These are phyloP conservation scores for Poeciliopsis occidentalis DNA, from an alignment of 2,113 vertebrate species.

Conservation along the genomic window DNA sequence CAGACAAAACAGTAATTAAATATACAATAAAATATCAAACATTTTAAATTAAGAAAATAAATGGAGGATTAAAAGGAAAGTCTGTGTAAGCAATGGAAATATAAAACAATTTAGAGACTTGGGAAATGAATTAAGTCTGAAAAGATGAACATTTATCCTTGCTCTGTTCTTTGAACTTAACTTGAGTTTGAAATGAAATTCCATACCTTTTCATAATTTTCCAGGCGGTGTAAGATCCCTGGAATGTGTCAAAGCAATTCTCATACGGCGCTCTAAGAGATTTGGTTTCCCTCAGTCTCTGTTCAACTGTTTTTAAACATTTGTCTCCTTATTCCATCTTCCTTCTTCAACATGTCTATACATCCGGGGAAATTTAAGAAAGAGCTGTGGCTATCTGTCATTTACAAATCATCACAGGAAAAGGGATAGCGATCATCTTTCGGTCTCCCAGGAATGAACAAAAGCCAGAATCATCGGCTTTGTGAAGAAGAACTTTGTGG, in stretches of 20 bases:
- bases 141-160: not conserved
- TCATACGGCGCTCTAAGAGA: not conserved
- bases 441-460: slow-evolving; percentile 5
- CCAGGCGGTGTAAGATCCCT: not conserved
- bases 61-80: not conserved
- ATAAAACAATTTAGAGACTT: not conserved
- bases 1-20: not conserved
- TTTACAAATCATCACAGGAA: slow-evolving; percentile 28
- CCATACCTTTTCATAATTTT: not conserved
- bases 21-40: not conserved
- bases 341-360: not conserved
- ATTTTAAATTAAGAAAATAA: not conserved
- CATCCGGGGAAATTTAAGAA: slow-evolving; percentile 9
- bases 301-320: not conserved
- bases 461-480: not conserved
- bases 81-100: not conserved
- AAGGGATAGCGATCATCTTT: slow-evolving; percentile 9
- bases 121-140: not conserved
- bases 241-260: not conserved
- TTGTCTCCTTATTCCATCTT: not conserved
- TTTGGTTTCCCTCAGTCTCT: not conserved
- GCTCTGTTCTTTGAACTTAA: not conserved
- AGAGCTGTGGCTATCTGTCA: slow-evolving; percentile 11
- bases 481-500: slow-evolving; percentile 1
- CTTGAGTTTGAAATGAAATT: not conserved